Conservation (phyloP, 2,888 invertebrate species). For the Parapristionchus giblindavisi region DNA sequence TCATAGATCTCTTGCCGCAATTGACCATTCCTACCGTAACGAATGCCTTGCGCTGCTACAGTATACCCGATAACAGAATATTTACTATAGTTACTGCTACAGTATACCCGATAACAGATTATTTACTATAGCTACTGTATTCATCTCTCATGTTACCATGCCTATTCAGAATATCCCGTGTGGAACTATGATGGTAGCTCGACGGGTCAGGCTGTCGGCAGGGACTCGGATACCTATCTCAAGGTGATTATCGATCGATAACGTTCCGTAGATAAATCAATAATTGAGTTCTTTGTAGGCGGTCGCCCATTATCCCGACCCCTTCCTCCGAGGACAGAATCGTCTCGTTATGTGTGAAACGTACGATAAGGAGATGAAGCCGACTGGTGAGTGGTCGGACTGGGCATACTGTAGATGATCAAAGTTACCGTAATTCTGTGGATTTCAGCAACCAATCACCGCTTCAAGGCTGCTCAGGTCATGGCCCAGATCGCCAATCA, state of each 20-base stretch:
- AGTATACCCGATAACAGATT: background rate
- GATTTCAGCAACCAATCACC: conserved; percentile 52
- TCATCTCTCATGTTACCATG: conserved; percentile 8
- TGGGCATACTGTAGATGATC: background rate
- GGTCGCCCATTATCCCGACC: conserved; percentile 61
- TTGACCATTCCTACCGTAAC: too few relatives aligned
- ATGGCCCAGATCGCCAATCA: conserved; percentile 46
- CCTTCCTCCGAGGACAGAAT: conserved; percentile 61
- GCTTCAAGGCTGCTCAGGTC: conserved; percentile 41
- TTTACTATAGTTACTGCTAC: background rate
- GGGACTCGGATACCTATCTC: conserved; percentile 71
- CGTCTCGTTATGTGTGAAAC: conserved; percentile 73
- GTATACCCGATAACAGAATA: background rate
- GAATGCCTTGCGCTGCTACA: too few relatives aligned
- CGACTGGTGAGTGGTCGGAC: conserved; percentile 76
- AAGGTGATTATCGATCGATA: conserved; percentile 32
- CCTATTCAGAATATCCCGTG: conserved; percentile 76
- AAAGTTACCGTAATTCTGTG: conserved; percentile 19
- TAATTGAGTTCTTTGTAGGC: conserved; percentile 44
- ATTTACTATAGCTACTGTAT: background rate
- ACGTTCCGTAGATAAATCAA: background rate
- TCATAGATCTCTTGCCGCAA: too few relatives aligned
- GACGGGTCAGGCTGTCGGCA: conserved; percentile 78
- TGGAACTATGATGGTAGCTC: conserved; percentile 97
- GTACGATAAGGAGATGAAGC: conserved; percentile 84